These are phyloP conservation scores for Drosophila nigromelanica DNA, from an alignment of 1,140 invertebrate genomes.

Conservation along the genomic window DNA sequence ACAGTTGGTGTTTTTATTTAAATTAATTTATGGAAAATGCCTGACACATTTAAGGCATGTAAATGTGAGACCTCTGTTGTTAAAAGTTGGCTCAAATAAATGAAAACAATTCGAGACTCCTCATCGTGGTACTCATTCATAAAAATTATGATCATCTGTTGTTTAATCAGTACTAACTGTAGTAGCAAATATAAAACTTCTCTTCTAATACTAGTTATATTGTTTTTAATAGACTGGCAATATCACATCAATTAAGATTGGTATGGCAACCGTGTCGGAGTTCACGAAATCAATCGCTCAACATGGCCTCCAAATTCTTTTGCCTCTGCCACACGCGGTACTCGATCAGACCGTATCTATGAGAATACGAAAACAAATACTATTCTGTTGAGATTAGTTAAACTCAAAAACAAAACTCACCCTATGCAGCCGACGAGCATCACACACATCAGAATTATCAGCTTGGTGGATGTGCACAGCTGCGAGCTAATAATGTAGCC, in stretches of 20 bases:
- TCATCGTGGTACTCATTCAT: too few species aligned
- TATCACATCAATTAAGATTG: constrained; percentile 52
- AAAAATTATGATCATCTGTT: too few species aligned
- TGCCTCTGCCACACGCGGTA: constrained; percentile 78
- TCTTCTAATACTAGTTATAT: constrained; percentile 8
- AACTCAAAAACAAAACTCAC: constrained; percentile 83
- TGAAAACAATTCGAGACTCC: too few species aligned
- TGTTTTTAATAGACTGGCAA: constrained; percentile 42
- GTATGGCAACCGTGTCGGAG: constrained; percentile 29
- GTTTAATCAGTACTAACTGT: too few species aligned
- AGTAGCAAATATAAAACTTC: background rate
- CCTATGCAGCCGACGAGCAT: constrained; percentile 90
- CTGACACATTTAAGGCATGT: too few species aligned
- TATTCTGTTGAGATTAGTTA: background rate
- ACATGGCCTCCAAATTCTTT: constrained; percentile 72
- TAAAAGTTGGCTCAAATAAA: too few species aligned
- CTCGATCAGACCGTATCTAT: constrained; percentile 73
- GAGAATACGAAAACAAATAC: background rate
- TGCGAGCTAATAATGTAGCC: constrained; percentile 92
- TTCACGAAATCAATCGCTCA: constrained; percentile 59
- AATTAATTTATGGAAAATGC: background rate
- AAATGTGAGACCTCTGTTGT: too few species aligned
- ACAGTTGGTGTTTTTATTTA: constrained; percentile 32
- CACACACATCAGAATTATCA: constrained; percentile 90
- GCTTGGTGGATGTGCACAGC: constrained; percentile 90